phyloP scores from a whole-genome alignment of 2,797 vertebrate genomes.

The Onychomys arenicola region DNA sequence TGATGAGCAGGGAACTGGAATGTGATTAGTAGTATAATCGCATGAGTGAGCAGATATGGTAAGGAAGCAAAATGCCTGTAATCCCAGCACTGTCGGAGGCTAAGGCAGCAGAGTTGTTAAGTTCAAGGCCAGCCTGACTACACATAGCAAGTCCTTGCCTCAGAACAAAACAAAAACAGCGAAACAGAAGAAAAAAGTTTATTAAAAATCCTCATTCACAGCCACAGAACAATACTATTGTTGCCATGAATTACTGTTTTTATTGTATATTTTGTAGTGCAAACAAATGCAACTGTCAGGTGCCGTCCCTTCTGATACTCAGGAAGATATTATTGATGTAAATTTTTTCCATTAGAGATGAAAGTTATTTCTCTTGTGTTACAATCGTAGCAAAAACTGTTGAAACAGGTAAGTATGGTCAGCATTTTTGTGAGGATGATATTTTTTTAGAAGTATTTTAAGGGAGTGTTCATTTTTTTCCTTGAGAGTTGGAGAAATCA shows the following conservation, averaged over 20 bases:
- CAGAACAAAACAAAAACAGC: not conserved
- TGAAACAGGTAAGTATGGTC: constrained; percentile 13
- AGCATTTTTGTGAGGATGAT: constrained; percentile 44
- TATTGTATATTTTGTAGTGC: not conserved
- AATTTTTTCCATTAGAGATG: constrained; percentile 54
- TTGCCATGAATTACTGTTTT: constrained; percentile 56
- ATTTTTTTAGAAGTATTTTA: constrained; percentile 46
- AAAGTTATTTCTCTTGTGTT: constrained; percentile 49
- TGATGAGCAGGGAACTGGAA: constrained; percentile 1
- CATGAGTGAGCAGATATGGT: not conserved
- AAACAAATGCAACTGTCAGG: not conserved
- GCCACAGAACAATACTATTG: constrained; percentile 19
- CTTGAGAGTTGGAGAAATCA: not conserved
- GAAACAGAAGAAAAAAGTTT: not conserved
- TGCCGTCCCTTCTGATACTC: constrained; percentile 63
- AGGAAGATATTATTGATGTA: constrained; percentile 60
- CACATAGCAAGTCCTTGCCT: not conserved
- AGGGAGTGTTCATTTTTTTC: not conserved
- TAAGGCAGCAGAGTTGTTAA: not conserved
- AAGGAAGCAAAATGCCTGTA: not conserved
- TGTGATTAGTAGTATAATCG: not conserved
- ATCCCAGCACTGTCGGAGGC: not conserved
- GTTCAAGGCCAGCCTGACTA: not conserved
- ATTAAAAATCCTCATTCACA: not conserved
- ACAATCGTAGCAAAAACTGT: not conserved